phyloP scores from a whole-genome alignment of 1,140 invertebrate genomes.

The Drosophila miranda region DNA sequence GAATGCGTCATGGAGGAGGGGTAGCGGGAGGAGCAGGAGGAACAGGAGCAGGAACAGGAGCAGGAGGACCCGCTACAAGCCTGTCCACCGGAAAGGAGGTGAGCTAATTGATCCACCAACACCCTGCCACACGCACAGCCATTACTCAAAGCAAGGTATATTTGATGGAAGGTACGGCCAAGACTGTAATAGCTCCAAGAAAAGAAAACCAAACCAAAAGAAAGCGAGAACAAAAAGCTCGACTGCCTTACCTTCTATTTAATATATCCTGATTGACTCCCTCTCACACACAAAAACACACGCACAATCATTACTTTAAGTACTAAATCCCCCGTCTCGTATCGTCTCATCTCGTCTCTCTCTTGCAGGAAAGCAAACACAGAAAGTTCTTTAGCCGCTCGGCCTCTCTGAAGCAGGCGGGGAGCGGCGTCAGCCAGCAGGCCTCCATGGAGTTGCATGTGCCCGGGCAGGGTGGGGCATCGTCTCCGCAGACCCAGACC shows the following conservation, averaged over 20 bases:
- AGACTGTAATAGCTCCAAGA: too few relatives aligned
- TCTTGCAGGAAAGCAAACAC: constrained; percentile 51
- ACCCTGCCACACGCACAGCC: not conserved
- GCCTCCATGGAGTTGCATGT: constrained; percentile 76
- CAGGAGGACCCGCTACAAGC: constrained; percentile 9
- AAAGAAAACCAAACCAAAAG: too few relatives aligned
- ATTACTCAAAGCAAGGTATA: too few relatives aligned
- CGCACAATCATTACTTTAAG: constrained; percentile 36
- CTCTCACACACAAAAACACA: not conserved
- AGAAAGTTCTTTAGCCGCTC: constrained; percentile 79
- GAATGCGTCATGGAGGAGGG: constrained; percentile 82
- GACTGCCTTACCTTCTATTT: too few relatives aligned
- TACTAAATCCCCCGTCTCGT: not conserved
- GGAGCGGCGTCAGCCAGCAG: constrained; percentile 56
- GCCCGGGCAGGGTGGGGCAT: constrained; percentile 54
- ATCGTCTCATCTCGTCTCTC: too few relatives aligned
- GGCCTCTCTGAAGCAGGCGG: constrained; percentile 77
- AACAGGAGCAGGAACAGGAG: not conserved
- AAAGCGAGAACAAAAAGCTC: too few relatives aligned
- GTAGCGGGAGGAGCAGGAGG: not conserved
- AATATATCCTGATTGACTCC: constrained; percentile 20
- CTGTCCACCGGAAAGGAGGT: constrained; percentile 71
- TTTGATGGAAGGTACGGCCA: too few relatives aligned
- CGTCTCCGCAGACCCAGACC: constrained; percentile 81
- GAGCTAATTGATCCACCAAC: constrained; percentile 47